Evolutionary conservation across 92 coral and sea anemone genomes (phyloP).

Genomic region (Zoanthus sociatus): DNA sequence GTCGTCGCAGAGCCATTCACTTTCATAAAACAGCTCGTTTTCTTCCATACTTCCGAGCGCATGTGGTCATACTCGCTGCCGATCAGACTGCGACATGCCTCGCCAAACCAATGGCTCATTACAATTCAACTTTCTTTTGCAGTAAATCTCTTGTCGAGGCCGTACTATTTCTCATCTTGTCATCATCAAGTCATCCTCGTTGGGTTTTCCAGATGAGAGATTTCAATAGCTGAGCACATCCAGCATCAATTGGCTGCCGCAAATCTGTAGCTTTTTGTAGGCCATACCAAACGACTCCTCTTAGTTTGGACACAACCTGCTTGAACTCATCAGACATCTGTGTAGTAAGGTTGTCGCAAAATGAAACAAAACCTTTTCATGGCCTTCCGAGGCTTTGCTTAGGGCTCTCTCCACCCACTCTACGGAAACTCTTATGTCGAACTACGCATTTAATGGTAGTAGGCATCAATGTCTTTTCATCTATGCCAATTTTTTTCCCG

Average conservation of each 20-base stretch:
- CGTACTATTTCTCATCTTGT: constrained; percentile 61
- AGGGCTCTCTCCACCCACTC: constrained; percentile 56
- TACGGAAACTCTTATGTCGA: constrained; percentile 44
- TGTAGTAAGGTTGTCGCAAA: constrained; percentile 56
- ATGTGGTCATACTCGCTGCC: constrained; percentile 52
- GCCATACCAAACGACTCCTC: constrained; percentile 56
- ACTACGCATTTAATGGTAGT: constrained; percentile 19
- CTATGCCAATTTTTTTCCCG: constrained; percentile 44
- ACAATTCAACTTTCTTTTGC: constrained; percentile 54
- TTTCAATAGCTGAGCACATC: constrained; percentile 56
- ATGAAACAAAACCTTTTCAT: constrained; percentile 36
- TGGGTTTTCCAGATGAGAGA: constrained; percentile 58
- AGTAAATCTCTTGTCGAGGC: constrained; percentile 48
- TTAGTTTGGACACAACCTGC: constrained; percentile 53
- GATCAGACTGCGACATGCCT: constrained; percentile 41
- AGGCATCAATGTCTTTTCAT: constrained; percentile 4
- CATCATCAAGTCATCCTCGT: constrained; percentile 53
- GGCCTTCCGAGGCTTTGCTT: background rate
- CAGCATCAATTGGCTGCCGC: constrained; percentile 66
- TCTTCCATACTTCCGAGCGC: constrained; percentile 61
- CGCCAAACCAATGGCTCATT: constrained; percentile 53
- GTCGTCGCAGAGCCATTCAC: constrained; percentile 41
- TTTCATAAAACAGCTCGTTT: constrained; percentile 42
- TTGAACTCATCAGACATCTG: constrained; percentile 49
- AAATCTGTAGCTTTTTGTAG: constrained; percentile 54